phyloP scores from a whole-genome alignment of 2,113 vertebrate species.

The Hyperopisus bebe region DNA sequence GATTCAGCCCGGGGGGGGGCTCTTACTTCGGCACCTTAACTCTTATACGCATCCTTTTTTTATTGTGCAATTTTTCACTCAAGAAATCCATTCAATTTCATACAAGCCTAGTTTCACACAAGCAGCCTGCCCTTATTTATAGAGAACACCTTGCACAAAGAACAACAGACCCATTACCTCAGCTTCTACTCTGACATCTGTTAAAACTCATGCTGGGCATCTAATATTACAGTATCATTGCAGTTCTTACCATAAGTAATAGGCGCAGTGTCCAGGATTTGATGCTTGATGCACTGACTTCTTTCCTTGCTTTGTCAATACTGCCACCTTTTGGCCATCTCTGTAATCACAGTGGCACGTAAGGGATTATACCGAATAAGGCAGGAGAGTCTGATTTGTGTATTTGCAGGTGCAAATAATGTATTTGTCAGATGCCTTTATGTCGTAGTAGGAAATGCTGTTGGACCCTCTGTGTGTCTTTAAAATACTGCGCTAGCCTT shows the following conservation, averaged over 20 bases:
- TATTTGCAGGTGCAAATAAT: neutral
- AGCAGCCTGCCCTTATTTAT: neutral
- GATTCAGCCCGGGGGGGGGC: neutral
- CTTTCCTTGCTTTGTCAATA: neutral
- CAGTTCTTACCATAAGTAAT: neutral
- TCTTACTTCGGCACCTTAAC: neutral
- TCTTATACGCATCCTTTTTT: neutral
- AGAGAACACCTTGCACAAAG: neutral
- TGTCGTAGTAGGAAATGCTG: neutral
- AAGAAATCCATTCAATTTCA: neutral
- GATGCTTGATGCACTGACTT: neutral
- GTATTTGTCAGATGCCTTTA: neutral
- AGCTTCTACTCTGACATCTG: neutral
- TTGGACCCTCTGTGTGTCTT: neutral
- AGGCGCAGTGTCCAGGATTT: neutral
- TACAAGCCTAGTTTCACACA: neutral
- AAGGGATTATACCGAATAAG: neutral
- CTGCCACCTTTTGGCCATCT: constrained; percentile 10
- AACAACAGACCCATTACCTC: neutral
- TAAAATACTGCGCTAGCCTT: neutral
- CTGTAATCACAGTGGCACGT: neutral
- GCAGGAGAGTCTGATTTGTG: neutral
- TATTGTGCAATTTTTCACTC: neutral
- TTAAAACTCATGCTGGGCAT: neutral
- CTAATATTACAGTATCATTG: neutral